These are phyloP conservation scores for Cheilosia grossa DNA, from an alignment of 2,888 invertebrate species.

Conservation along the genomic window DNA sequence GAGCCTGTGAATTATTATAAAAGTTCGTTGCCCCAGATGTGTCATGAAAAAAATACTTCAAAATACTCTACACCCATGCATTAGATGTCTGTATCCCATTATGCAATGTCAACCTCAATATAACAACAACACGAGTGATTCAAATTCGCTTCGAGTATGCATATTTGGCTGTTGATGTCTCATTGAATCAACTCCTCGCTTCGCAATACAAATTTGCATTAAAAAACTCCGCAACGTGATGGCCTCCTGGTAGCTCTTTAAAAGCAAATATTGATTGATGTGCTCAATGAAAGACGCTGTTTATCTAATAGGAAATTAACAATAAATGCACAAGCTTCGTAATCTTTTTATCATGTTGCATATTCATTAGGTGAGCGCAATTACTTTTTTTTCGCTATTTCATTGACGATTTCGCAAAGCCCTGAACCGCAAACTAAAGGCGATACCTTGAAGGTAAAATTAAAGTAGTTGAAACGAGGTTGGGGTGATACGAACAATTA, in stretches of 20 bases:
- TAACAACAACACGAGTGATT: too few species aligned
- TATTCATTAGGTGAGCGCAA: conserved; percentile 1
- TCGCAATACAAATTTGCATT: background rate
- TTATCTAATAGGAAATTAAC: background rate
- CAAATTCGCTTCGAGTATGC: too few species aligned
- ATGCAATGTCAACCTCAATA: too few species aligned
- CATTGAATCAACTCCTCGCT: background rate
- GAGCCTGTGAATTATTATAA: too few species aligned
- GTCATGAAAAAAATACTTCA: too few species aligned
- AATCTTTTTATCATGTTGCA: background rate
- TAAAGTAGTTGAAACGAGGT: background rate
- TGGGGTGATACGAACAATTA: background rate
- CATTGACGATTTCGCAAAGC: background rate
- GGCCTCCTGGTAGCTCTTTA: background rate
- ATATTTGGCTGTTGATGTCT: background rate
- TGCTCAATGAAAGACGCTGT: background rate
- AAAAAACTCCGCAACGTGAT: background rate
- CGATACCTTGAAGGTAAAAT: background rate
- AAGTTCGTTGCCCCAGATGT: too few species aligned
- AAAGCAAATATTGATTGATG: background rate
- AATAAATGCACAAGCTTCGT: background rate
- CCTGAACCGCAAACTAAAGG: background rate
- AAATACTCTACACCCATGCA: too few species aligned
- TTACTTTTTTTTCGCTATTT: background rate
- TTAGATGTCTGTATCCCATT: too few species aligned